Percentiles rank a stretch among this genome's conserved stretches.
phyloP scores from a whole-genome alignment of 2,888 invertebrate genomes.

The Dermolepida albohirtum region DNA sequence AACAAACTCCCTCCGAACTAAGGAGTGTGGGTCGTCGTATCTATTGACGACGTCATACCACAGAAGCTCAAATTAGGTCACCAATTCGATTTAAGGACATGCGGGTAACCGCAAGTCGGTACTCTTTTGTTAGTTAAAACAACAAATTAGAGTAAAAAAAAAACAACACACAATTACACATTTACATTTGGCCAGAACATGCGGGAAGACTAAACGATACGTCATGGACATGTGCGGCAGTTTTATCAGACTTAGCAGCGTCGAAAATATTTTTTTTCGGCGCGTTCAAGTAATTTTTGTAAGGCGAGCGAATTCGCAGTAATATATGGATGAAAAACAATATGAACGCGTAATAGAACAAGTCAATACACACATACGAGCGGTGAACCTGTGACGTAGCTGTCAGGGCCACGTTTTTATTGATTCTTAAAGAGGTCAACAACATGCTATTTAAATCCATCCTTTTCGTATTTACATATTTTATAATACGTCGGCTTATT shows the following conservation, averaged over 20 bases:
- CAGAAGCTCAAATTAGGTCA: slow-evolving; percentile 23
- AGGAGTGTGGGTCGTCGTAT: slow-evolving; percentile 28
- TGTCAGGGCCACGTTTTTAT: slow-evolving; percentile 33
- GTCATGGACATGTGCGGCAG: no score
- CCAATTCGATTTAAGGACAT: slow-evolving; percentile 30
- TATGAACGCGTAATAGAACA: slow-evolving; percentile 18
- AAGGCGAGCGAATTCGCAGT: no score
- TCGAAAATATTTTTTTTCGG: no score
- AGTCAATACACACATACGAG: slow-evolving; percentile 8
- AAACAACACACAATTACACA: neutral
- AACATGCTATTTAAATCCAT: slow-evolving; percentile 32
- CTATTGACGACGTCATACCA: slow-evolving; percentile 18
- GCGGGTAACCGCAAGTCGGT: slow-evolving; percentile 23
- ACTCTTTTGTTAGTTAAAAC: slow-evolving; percentile 21
- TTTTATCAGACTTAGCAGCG: no score
- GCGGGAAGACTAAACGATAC: no score
- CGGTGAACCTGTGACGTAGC: slow-evolving; percentile 22
- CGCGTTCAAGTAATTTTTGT: no score
- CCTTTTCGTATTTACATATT: slow-evolving; percentile 33
- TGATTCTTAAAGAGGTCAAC: slow-evolving; percentile 36
- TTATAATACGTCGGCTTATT: slow-evolving; percentile 25
- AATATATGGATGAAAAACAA: neutral
- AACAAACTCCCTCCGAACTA: neutral
- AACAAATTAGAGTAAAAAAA: no score
- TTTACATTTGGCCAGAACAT: neutral